These are phyloP conservation scores for Lytechinus pictus DNA, from an alignment of 35 echinoderm and acorn worm genomes.

Conservation along the genomic window DNA sequence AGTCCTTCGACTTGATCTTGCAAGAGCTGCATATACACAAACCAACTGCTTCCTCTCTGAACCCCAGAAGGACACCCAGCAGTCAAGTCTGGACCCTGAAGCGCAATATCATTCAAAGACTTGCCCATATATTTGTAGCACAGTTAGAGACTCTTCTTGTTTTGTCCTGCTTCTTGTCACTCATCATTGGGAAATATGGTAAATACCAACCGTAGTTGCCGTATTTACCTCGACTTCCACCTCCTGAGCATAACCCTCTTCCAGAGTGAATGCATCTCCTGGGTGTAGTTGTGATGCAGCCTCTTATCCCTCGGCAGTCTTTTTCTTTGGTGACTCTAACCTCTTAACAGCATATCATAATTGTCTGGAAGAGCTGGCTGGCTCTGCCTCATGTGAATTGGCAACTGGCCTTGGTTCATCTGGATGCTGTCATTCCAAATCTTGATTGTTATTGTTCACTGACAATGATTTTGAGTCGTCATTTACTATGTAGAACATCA, in stretches of 20 bases:
- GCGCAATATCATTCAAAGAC: conserved; percentile 56
- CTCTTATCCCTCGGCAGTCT: conserved; percentile 53
- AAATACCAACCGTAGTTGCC: conserved; percentile 64
- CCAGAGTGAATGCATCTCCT: conserved; percentile 51
- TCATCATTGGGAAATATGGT: conserved; percentile 67
- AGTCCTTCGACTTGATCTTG: too few species aligned
- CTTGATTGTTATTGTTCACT: neutral
- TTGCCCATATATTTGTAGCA: conserved; percentile 59
- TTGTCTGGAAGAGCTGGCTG: conserved; percentile 59
- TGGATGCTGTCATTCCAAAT: conserved; percentile 24
- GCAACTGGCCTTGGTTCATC: conserved; percentile 44
- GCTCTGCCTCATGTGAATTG: conserved; percentile 56
- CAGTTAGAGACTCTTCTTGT: conserved; percentile 63
- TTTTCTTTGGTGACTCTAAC: conserved; percentile 38
- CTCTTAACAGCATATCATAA: conserved; percentile 44
- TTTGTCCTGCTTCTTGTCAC: conserved; percentile 61
- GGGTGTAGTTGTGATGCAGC: conserved; percentile 53
- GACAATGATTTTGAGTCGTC: conserved; percentile 30
- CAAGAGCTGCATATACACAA: too few species aligned
- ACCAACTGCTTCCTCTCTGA: conserved; percentile 48
- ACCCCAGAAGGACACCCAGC: conserved; percentile 53
- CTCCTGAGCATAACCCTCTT: conserved; percentile 59
- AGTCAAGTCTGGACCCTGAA: too few species aligned
- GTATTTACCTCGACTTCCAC: conserved; percentile 40
- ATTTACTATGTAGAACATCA: conserved; percentile 19